A percentile compares a stretch with the other conserved stretches of the same genome.
Conservation (phyloP, 2,113 vertebrate genomes). For the Cavia porcellus region DNA sequence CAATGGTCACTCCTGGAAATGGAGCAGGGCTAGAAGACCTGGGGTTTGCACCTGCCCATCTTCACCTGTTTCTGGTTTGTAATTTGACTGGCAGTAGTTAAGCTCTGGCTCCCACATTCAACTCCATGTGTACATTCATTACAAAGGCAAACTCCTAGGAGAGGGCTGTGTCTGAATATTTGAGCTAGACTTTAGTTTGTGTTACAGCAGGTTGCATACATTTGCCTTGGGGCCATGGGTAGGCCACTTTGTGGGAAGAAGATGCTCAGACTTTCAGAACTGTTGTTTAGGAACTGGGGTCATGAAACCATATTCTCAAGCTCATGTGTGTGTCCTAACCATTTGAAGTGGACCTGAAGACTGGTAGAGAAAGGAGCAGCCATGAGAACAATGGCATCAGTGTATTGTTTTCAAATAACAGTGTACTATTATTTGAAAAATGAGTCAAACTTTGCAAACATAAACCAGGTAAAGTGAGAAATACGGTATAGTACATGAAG, state of each 20-base stretch:
- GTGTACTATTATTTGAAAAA: neutral
- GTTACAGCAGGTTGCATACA: neutral
- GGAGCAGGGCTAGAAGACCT: neutral
- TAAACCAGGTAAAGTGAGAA: neutral
- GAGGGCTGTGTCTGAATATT: conserved; percentile 20
- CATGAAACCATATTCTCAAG: neutral
- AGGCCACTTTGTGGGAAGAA: neutral
- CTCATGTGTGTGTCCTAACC: neutral
- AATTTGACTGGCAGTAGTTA: conserved; percentile 40
- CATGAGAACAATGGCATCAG: neutral
- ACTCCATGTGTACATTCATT: conserved; percentile 29
- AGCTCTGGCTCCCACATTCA: conserved; percentile 37
- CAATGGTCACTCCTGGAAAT: conserved; percentile 49
- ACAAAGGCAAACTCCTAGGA: conserved; percentile 42
- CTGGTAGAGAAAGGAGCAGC: neutral
- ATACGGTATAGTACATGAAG: neutral
- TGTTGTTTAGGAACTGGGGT: neutral
- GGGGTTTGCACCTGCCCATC: conserved; percentile 38
- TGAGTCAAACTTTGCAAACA: neutral
- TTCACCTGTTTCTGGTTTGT: conserved; percentile 25
- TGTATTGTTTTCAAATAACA: too few species aligned
- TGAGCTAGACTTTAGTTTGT: conserved; percentile 51
- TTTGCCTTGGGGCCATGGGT: neutral
- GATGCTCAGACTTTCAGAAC: neutral
- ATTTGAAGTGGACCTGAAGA: neutral